Evolutionary conservation across 2,888 invertebrate genomes (phyloP), one percentile per base, ranked within the genome.

Genomic region (Saturnia japonica): DNA sequence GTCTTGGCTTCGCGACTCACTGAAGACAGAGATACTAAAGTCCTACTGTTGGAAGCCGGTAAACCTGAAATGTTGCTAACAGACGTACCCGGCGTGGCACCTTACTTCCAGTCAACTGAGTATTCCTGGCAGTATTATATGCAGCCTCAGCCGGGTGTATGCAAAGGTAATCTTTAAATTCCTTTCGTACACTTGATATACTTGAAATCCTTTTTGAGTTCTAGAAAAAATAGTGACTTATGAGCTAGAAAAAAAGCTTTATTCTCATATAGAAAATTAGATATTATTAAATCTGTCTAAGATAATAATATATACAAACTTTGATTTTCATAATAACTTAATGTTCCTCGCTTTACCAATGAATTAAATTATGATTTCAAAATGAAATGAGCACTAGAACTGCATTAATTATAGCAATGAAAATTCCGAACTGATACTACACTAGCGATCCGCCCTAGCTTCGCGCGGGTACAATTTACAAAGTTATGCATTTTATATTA

Each of bases 61-160:
- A 89, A 87, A 66, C 88, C 94, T 9, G 94, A 94, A 80, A 93
- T 90, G 82, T 77, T 94, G 40, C 78, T 95, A 1, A 95, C 95
- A 2, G 95, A 95, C 72, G 85, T 95, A 7, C 96, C 96, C 0
- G 85, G 93, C 0, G 71, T 95, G 70, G 95, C 95, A 0, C 93
- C 94, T 0, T 95, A 94, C 80, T 94, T 95, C 68, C 95, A 95
- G 77, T 84, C 94, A 62, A 95, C 95, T 0, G 94, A 95, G 64
- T 96, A 95, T 79, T 95, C 96, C 75, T 97, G 97, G 97, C 95
- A 95, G 67, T 97, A 96, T 85, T 94, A 94, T 67, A 95, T 96
- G 74, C 95, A 96, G 77, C 95, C 95, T 0, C 96, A 96, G 78
- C 89, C 92, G 0, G 91, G 91, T 25, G 94, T 96, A 1, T 96